Base-by-base conservation (phyloP, 2,888 invertebrate genomes). In the Eledona agricola region DNA sequence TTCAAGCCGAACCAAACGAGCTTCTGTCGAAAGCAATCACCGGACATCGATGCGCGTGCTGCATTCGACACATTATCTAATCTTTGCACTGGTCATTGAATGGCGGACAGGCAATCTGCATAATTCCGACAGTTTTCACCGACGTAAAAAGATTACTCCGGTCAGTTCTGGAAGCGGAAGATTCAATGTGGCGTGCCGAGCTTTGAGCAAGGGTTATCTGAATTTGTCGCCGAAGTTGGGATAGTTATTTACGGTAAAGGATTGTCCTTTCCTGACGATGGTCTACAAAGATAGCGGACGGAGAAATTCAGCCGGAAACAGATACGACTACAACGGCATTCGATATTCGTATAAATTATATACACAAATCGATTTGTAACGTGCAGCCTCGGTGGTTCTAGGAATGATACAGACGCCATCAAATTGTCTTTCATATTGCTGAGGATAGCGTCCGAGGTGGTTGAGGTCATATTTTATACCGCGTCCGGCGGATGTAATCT, bases 81-180 rank as follows among this genome's bases (percentile, higher is more conserved):
- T 62, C 62, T 60, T 60, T 62, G 54, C 51, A 38, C 47, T 56
- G 60, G 55, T 51, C 56, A 58, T 53, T 53, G 58, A 56, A 58
- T 49, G 49, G 49, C 53, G 35, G n/a, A n/a, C n/a, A n/a, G n/a
- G n/a, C n/a, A 26, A 29, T 29, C 6, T 29, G 29, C 29, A 29
- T 29, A 29, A 3, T n/a, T n/a, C n/a, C n/a, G n/a, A n/a, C n/a
- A n/a, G 26, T 26, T 26, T 1, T n/a, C n/a, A n/a, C n/a, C 4
- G 5, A n/a, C n/a, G n/a, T n/a, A n/a, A n/a, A n/a, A n/a, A 6
- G 23, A 12, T 37, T 13, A 4, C 7, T 37, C 13, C 37, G 37
- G 22, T 37, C 13, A 17, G 5, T 20, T 29, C 7, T 13, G n/a
- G 13, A 22, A 26, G 15, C 11, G 7, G 7, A 5, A 11, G 10